A percentile compares a stretch with the other conserved stretches of the same genome.
These are phyloP conservation scores for Dendrolimus pini DNA, from an alignment of 2,888 invertebrate species.

Conservation along the genomic window DNA sequence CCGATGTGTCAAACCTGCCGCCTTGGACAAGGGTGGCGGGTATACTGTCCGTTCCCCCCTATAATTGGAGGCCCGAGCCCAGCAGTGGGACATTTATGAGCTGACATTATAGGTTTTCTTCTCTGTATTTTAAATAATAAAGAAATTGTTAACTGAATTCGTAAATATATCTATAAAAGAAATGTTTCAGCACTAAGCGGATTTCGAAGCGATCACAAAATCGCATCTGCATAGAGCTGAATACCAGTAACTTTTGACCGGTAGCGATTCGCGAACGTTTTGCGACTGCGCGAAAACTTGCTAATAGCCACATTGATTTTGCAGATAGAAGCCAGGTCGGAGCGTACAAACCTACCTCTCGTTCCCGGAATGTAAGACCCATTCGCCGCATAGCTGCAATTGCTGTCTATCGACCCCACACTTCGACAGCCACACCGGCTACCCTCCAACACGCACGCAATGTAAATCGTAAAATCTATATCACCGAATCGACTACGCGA, in stretches of 20 bases:
- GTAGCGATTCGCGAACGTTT: constrained; percentile 51
- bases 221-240: constrained; percentile 36
- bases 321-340: constrained; percentile 75
- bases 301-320: constrained; percentile 77
- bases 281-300: constrained; percentile 76
- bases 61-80: no score
- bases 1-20: no score
- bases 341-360: constrained; percentile 62
- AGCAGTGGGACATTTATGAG: no score
- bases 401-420: constrained; percentile 28
- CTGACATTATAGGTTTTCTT: no score
- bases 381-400: constrained; percentile 25
- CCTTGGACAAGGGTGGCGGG: no score
- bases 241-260: constrained; percentile 50
- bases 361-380: constrained; percentile 31
- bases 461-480: constrained; percentile 30
- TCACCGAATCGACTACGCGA: constrained; percentile 15
- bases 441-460: constrained; percentile 28
- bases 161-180: no score
- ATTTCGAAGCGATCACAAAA: constrained; percentile 6
- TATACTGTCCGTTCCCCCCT: no score
- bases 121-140: no score
- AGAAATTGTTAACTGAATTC: no score
- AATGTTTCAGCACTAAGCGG: background rate
- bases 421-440: constrained; percentile 16